These are phyloP conservation scores for Crocuta crocuta DNA, from an alignment of 2,113 vertebrate genomes.

Conservation along the genomic window DNA sequence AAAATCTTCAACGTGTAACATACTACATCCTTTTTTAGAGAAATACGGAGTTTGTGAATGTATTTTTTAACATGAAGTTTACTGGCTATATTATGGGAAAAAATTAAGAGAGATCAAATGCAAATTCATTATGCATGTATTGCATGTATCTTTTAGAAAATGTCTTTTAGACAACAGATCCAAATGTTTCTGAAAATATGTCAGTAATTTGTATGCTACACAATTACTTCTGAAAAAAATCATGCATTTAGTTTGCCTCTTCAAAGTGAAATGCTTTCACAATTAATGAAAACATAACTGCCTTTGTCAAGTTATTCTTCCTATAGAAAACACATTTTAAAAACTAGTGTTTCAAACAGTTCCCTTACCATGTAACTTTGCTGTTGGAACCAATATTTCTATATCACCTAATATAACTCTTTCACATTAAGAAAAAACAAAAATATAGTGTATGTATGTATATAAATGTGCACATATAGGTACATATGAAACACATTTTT, in stretches of 20 bases:
- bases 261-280: not conserved
- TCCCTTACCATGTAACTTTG: not conserved
- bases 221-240: not conserved
- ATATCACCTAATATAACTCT: not conserved
- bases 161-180: not conserved
- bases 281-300: not conserved
- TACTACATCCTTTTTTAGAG: not conserved
- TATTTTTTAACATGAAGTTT: not conserved
- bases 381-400: not conserved
- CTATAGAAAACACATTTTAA: not conserved
- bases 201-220: not conserved
- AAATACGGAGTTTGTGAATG: not conserved
- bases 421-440: not conserved
- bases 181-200: not conserved
- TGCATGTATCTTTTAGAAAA: not conserved
- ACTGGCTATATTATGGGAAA: not conserved
- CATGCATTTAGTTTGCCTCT: not conserved
- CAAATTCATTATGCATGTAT: not conserved
- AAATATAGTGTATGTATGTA: not conserved
- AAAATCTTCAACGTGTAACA: not conserved
- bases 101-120: not conserved
- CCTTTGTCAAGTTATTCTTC: not conserved
- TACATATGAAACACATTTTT: not conserved
- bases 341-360: not conserved
- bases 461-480: not conserved